These are phyloP conservation scores for Lontra canadensis DNA, from an alignment of 2,113 vertebrate species.

Conservation along the genomic window DNA sequence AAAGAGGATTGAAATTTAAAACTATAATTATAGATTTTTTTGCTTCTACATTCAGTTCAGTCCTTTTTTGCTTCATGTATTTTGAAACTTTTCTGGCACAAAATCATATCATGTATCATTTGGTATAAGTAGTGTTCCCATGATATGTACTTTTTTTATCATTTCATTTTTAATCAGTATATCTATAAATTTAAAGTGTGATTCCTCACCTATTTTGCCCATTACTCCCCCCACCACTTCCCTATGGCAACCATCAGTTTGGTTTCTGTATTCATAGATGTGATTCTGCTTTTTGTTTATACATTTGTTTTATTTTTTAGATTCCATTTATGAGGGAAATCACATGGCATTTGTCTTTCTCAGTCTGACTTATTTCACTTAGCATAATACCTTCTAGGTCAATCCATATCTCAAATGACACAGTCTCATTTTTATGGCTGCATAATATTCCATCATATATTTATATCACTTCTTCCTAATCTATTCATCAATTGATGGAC, in stretches of 20 bases:
- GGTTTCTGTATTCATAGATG: background rate
- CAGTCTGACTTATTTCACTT: background rate
- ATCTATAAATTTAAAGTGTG: background rate
- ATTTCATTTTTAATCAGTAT: background rate
- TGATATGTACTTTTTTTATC: background rate
- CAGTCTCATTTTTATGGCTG: background rate
- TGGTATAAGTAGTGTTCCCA: background rate
- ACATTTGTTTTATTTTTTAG: background rate
- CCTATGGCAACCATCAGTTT: background rate
- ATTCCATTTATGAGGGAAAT: background rate
- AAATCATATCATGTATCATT: background rate
- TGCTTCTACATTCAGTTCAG: background rate
- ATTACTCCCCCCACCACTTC: background rate
- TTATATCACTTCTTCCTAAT: background rate
- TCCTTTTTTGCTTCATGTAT: background rate
- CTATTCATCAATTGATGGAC: background rate
- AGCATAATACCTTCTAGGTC: background rate
- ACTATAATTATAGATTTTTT: background rate
- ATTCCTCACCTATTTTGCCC: background rate
- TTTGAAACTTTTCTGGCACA: background rate
- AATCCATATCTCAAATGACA: background rate
- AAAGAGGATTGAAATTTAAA: background rate
- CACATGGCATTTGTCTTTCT: background rate
- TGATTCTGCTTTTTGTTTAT: background rate
- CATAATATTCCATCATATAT: background rate